Percentiles rank a stretch among this genome's conserved stretches.
These are phyloP conservation scores for Thecocarcelia acutangulata DNA, from an alignment of 2,888 invertebrate species.

Conservation along the genomic window DNA sequence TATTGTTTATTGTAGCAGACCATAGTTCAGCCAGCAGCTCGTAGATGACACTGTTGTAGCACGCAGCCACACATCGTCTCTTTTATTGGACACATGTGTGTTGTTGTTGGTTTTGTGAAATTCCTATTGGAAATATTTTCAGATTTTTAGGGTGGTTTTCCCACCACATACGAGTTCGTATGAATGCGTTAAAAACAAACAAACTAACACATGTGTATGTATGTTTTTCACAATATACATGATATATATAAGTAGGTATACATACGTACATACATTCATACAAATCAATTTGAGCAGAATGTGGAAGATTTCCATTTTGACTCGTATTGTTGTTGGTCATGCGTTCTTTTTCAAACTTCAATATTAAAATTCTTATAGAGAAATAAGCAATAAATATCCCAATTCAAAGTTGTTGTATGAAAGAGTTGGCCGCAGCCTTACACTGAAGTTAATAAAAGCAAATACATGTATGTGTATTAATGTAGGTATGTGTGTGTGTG, in stretches of 20 bases:
- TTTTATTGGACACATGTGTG: slow-evolving; percentile 59
- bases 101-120: slow-evolving; percentile 14
- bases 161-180: slow-evolving; percentile 48
- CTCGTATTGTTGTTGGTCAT: slow-evolving; percentile 57
- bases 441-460: slow-evolving; percentile 24
- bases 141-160: slow-evolving; percentile 54
- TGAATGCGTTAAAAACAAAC: slow-evolving; percentile 20
- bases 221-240: too few species aligned
- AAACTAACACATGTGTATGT: not conserved
- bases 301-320: slow-evolving; percentile 54
- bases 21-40: not conserved
- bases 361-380: slow-evolving; percentile 61
- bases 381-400: slow-evolving; percentile 56
- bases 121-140: slow-evolving; percentile 58
- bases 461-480: not conserved
- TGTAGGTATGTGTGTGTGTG: not conserved
- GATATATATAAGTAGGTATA: not conserved
- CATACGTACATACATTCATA: slow-evolving; percentile 18
- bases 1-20: slow-evolving; percentile 2
- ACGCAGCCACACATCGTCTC: not conserved
- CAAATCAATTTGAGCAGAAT: slow-evolving; percentile 73
- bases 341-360: slow-evolving; percentile 59
- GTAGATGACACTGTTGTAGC: slow-evolving; percentile 49
- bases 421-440: slow-evolving; percentile 33
- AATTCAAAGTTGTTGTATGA: slow-evolving; percentile 42